Evolutionary conservation across 2,888 invertebrate species (phyloP).

Genomic region (Protodeltote pygarga): DNA sequence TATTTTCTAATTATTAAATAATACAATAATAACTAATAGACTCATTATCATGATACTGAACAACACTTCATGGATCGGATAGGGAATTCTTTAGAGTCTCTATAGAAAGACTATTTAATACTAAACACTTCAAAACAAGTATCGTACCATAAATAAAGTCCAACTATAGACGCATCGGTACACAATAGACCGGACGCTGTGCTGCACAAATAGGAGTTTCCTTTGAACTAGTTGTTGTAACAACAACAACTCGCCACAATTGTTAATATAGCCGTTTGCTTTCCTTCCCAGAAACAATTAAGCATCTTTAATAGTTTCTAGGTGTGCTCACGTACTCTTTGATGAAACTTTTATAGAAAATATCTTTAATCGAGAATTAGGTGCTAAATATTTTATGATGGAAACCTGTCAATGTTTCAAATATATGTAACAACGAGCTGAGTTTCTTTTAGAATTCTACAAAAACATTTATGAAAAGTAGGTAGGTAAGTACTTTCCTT

Average conservation of each 20-base stretch:
- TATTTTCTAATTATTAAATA: too few relatives aligned
- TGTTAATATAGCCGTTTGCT: slow-evolving; percentile 62
- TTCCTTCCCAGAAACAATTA: slow-evolving; percentile 62
- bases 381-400: slow-evolving; percentile 30
- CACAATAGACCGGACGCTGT: slow-evolving; percentile 74
- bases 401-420: slow-evolving; percentile 6
- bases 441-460: slow-evolving; percentile 9
- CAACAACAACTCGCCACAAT: slow-evolving; percentile 55
- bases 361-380: slow-evolving; percentile 19
- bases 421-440: slow-evolving; percentile 4
- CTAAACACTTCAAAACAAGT: slow-evolving; percentile 5
- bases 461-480: slow-evolving; percentile 23
- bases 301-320: slow-evolving; percentile 48
- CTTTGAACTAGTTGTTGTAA: slow-evolving; percentile 76
- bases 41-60: too few relatives aligned
- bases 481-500: too few relatives aligned
- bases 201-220: slow-evolving; percentile 77
- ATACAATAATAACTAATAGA: too few relatives aligned
- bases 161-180: slow-evolving; percentile 66
- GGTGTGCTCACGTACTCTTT: slow-evolving; percentile 35
- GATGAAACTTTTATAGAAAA: slow-evolving; percentile 35
- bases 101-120: too few relatives aligned
- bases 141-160: slow-evolving; percentile 47
- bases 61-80: too few relatives aligned
- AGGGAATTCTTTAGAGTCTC: too few relatives aligned